Base-by-base conservation (phyloP, 1,140 invertebrate species). In the Paralvinella palmiformis region DNA sequence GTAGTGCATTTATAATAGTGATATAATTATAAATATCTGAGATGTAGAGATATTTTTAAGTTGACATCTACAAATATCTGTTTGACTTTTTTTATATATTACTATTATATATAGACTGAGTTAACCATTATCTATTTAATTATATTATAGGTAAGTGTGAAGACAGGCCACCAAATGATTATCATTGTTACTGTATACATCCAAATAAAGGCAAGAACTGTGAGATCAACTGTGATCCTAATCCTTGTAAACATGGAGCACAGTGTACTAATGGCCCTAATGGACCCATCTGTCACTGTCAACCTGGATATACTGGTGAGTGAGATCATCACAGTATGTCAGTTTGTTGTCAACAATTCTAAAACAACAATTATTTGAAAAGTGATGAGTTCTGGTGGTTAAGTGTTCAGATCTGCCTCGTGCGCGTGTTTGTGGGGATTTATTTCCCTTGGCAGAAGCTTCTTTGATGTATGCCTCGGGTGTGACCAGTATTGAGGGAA, bases 181-280 rank as follows among this genome's bases (percentile, higher is more conserved):
- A 71, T 66, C 37, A 64, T 7, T 93, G 91, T 76, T 85, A 86
- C 29, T 93, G 91, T 78, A 82, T 84, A 0, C 79, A 84, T 1
- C 85, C 85, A 56, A 80, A 92, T 22, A 84, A 82, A 27, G 91
- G 91, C 0, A 88, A 86, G 73, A 84, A 90, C 27, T 94, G 92
- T 79, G 88, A 94, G 74, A 89, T 86, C 50, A 90, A 88, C 80
- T 93, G 91, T 58, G 83, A 81, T 48, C 86, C 88, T 0, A 88
- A 90, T 77, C 89, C 89, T 1, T 94, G 92, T 75, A 82, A 85
- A 62, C 88, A 93, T 76, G 87, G 87, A n/a, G 91, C 90, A 0
- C 73, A 76, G 0, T 94, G 92, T 78, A 89, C 92, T 73, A 91
- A 94, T 76, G 90, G 73, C 22, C 70, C 72, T 17, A 66, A 68